phyloP scores from a whole-genome alignment of 2,888 invertebrate species.

The Cephus spinipes region DNA sequence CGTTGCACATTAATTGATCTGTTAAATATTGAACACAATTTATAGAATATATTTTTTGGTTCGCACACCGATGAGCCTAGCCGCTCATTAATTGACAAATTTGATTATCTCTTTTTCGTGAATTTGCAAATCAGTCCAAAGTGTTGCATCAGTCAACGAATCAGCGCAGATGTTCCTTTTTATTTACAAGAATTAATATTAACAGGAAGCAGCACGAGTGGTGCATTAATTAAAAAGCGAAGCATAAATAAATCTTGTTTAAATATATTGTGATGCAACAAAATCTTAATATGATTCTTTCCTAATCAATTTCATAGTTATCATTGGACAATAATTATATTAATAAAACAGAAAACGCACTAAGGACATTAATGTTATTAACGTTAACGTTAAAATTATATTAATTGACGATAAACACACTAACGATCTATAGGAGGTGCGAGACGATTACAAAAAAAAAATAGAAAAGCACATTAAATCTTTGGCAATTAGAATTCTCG shows the following conservation, averaged over 20 bases:
- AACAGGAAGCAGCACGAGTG: background rate
- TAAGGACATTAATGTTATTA: background rate
- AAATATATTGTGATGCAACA: background rate
- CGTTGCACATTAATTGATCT: background rate
- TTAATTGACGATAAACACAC: background rate
- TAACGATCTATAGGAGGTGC: background rate
- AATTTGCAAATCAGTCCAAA: background rate
- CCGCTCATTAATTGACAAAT: background rate
- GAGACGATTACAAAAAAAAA: background rate
- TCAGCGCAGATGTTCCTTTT: background rate
- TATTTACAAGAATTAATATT: background rate
- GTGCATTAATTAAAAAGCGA: background rate
- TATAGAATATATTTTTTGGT: background rate
- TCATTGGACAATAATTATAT: constrained; percentile 2
- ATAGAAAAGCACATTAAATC: background rate
- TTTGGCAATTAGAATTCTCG: background rate
- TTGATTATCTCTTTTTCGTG: background rate
- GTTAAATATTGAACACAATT: background rate
- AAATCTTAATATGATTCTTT: background rate
- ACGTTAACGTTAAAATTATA: constrained; percentile 6
- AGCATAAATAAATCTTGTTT: background rate
- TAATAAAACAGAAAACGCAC: constrained; percentile 8
- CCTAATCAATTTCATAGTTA: background rate
- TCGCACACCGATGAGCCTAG: background rate
- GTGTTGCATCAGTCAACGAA: background rate